phyloP scores from a whole-genome alignment of 2,113 vertebrate species.

The Planiliza haematocheilus region DNA sequence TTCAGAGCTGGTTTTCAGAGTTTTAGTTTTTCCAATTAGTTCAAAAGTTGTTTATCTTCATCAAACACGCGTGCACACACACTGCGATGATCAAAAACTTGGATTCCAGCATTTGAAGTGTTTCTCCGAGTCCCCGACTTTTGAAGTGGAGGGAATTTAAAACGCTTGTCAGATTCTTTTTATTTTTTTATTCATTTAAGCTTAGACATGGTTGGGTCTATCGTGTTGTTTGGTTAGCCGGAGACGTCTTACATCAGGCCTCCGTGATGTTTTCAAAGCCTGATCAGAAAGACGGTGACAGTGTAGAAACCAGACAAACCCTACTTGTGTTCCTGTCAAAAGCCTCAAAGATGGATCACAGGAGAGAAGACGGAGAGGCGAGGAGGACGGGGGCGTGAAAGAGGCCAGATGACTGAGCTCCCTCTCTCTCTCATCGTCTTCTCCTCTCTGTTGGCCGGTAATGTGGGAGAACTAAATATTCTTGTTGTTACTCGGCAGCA shows the following conservation, averaged over 20 bases:
- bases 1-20: no score
- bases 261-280: constrained; percentile 54
- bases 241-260: constrained; percentile 52
- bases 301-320: constrained; percentile 34
- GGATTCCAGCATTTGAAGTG: no score
- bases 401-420: constrained; percentile 30
- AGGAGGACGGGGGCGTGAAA: not conserved
- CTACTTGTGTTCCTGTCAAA: constrained; percentile 54
- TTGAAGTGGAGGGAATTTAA: not conserved
- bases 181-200: not conserved
- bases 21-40: no score
- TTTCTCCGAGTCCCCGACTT: not conserved
- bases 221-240: constrained; percentile 34
- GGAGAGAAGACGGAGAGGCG: constrained; percentile 34
- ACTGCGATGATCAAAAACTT: no score
- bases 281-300: constrained; percentile 49
- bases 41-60: no score
- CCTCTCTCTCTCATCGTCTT: no score
- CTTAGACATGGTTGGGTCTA: constrained; percentile 18
- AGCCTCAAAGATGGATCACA: constrained; percentile 55
- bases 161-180: constrained; percentile 14
- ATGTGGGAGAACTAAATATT: constrained; percentile 77
- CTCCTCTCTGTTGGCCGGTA: constrained; percentile 50
- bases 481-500: constrained; percentile 66
- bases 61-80: no score